Conservation (phyloP, 2,888 invertebrate genomes). For the Dynastes hyllus region DNA sequence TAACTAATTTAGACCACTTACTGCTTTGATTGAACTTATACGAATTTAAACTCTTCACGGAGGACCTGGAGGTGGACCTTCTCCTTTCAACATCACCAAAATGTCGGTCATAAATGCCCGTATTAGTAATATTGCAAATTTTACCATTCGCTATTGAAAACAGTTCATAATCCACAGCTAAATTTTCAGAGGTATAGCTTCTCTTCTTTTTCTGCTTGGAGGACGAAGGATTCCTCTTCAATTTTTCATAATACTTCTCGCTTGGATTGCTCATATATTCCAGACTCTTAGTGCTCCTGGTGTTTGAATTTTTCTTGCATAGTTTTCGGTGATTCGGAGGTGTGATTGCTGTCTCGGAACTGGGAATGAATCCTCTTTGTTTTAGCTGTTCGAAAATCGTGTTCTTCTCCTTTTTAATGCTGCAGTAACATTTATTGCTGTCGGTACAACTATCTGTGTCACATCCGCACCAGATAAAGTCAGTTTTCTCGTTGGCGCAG, state of each 20-base stretch:
- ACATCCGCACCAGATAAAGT: constrained; percentile 80
- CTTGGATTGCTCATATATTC: constrained; percentile 74
- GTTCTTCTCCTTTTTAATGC: constrained; percentile 58
- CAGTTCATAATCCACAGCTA: constrained; percentile 85
- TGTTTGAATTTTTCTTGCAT: constrained; percentile 68
- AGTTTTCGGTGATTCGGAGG: constrained; percentile 64
- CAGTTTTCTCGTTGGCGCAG: constrained; percentile 74
- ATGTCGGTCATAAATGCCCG: constrained; percentile 65
- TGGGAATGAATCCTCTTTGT: constrained; percentile 72
- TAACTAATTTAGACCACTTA: constrained; percentile 43
- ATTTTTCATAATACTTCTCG: constrained; percentile 73
- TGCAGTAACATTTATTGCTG: constrained; percentile 91
- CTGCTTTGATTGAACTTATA: constrained; percentile 56
- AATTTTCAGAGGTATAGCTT: constrained; percentile 73
- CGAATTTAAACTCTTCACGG: constrained; percentile 58
- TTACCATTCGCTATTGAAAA: constrained; percentile 74
- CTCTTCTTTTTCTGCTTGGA: constrained; percentile 58
- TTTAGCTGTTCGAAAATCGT: constrained; percentile 73
- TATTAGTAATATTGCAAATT: constrained; percentile 64
- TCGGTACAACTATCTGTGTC: constrained; percentile 91
- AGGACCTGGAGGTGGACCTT: constrained; percentile 61
- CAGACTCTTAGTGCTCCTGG: constrained; percentile 70
- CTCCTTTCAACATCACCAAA: constrained; percentile 61
- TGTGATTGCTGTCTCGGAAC: constrained; percentile 58
- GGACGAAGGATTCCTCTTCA: constrained; percentile 66